Conservation (phyloP, 2,113 vertebrate genomes). For the Podarcis muralis region DNA sequence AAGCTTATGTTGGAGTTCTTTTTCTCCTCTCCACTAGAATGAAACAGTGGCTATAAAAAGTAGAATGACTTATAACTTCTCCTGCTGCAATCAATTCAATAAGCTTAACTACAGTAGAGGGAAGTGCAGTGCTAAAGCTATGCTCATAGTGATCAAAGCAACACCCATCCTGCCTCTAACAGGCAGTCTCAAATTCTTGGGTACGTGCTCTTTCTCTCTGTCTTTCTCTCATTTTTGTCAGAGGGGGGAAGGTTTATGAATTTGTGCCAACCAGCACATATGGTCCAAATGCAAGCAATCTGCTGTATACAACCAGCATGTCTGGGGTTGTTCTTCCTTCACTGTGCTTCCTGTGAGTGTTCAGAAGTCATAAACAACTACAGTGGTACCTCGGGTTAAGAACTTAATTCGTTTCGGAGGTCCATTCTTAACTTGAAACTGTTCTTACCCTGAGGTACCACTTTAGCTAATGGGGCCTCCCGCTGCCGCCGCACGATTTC, state of each 20-base stretch:
- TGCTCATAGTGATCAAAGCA: neutral
- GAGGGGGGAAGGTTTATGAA: neutral
- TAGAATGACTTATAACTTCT: neutral
- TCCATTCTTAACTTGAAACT: too few species aligned
- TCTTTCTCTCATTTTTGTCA: too few species aligned
- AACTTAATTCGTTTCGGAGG: too few species aligned
- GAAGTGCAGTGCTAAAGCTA: too few species aligned
- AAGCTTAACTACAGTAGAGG: neutral
- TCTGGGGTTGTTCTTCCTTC: neutral
- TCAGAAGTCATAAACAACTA: neutral
- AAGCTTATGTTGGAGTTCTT: neutral
- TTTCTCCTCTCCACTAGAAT: neutral
- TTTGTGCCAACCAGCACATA: slow-evolving; percentile 1
- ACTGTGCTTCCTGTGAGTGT: neutral
- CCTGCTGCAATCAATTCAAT: neutral
- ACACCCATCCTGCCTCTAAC: neutral
- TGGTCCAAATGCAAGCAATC: neutral
- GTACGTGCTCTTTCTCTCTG: neutral
- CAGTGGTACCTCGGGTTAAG: too few species aligned
- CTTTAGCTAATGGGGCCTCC: too few species aligned
- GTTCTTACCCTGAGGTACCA: too few species aligned
- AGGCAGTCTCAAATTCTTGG: too few species aligned
- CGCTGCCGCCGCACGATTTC: too few species aligned
- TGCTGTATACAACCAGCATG: neutral
- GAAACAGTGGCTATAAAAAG: neutral